These are phyloP conservation scores for Muraenolepis orangiensis DNA, from an alignment of 2,797 vertebrate species.

Conservation along the genomic window DNA sequence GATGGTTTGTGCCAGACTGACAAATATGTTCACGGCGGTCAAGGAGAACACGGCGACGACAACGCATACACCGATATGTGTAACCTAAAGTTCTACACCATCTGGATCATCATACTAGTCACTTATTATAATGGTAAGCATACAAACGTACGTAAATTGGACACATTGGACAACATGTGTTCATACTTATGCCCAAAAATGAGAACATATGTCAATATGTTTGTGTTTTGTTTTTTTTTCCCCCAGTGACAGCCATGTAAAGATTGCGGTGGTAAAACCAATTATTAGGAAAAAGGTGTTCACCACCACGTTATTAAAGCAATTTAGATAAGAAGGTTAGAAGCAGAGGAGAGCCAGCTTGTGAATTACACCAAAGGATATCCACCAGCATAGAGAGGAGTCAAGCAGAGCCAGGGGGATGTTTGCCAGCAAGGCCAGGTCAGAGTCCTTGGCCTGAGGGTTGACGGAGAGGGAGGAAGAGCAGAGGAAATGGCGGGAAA, in stretches of 20 bases:
- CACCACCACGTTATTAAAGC: background rate
- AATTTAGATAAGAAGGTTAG: background rate
- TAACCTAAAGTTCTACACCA: background rate
- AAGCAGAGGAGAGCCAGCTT: constrained; percentile 45
- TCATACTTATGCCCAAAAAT: background rate
- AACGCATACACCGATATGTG: background rate
- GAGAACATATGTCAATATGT: background rate
- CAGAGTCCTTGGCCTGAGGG: constrained; percentile 83
- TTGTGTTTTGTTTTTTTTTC: background rate
- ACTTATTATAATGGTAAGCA: background rate
- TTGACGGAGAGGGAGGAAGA: constrained; percentile 30
- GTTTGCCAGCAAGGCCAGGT: constrained; percentile 84
- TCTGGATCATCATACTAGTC: background rate
- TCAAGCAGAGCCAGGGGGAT: constrained; percentile 88
- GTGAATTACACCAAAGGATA: constrained; percentile 78
- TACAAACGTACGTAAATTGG: too few species aligned
- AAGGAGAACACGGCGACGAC: constrained; percentile 69
- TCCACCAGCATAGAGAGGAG: constrained; percentile 90
- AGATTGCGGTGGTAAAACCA: background rate
- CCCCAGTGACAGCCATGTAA: background rate
- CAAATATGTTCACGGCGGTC: constrained; percentile 80
- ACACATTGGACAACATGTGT: background rate
- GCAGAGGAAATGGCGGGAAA: constrained; percentile 9
- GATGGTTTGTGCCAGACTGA: constrained; percentile 89
- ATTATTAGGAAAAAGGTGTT: background rate